phyloP scores from a whole-genome alignment of 2,888 invertebrate species.

The Zaprionus obscuricornis region DNA sequence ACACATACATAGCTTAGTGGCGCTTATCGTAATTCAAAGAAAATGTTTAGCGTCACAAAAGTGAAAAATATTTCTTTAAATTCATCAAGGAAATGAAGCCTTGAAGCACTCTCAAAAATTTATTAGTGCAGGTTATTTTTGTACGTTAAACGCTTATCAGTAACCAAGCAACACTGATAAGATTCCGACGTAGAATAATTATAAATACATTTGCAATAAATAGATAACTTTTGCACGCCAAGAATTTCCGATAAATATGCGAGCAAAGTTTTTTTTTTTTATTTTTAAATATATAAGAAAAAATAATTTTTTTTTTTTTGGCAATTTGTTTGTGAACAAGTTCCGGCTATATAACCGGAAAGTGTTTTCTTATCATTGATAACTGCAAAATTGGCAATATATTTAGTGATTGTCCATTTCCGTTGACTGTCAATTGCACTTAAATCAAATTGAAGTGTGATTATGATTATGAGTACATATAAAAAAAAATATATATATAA shows the following conservation, averaged over 20 bases:
- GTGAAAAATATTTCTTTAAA: neutral
- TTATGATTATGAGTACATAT: neutral
- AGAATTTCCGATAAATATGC: too few species aligned
- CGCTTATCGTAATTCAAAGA: conserved; percentile 65
- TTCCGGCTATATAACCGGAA: conserved; percentile 24
- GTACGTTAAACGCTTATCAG: conserved; percentile 44
- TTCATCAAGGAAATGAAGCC: conserved; percentile 33
- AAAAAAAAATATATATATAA: too few species aligned
- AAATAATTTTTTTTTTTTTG: conserved; percentile 7
- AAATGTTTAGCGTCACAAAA: conserved; percentile 10
- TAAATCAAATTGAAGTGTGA: conserved; percentile 6
- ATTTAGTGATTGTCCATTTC: conserved; percentile 43
- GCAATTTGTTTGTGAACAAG: conserved; percentile 44
- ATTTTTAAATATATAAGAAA: neutral
- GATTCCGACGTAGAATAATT: neutral
- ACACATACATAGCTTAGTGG: too few species aligned
- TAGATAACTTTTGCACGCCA: too few species aligned
- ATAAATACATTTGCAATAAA: conserved; percentile 14
- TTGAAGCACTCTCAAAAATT: conserved; percentile 51
- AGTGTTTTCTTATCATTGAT: conserved; percentile 36
- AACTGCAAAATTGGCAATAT: conserved; percentile 31
- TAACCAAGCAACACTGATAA: too few species aligned
- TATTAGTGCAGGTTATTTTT: conserved; percentile 72
- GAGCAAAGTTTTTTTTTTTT: too few species aligned
- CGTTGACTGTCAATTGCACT: conserved; percentile 14